Evolutionary conservation across 2,888 invertebrate species (phyloP), one percentile per base, ranked within the genome.

Genomic region (Tenthredo mesomela): DNA sequence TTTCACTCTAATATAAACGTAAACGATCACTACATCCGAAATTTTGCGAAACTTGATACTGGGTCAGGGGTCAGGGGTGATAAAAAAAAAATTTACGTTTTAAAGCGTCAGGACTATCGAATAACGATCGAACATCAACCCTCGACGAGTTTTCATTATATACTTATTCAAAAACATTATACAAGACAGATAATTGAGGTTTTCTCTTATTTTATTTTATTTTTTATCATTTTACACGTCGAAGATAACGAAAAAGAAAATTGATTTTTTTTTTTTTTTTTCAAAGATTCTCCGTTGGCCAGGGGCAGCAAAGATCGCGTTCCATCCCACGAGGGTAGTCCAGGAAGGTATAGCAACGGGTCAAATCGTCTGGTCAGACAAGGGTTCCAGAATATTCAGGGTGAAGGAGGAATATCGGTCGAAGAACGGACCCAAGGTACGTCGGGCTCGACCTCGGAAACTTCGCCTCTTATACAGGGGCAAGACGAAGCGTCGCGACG

Each of bases 401-500:
- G 86, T 21, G 85, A 82, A 21, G 78, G 67, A n/a, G 67, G 50
- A 77, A 43, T 29, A 40, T 33, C 33, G 77, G 85, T 86, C 10
- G 89, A 88, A 71, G 86, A 86, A 25, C 50, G 85, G 25, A 21
- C 82, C 58, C 37, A 78, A 25, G 50, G 29, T 12, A 65, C 77
- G 10, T 77, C 61, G 54, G 82, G 85, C 2, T 86, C 86, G 50
- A 47, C 82, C 54, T 84, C 85, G 15, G 84, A 84, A 25, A 85
- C 58, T 1, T 43, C 50, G 9, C 85, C 86, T 86, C 82, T 85
- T 92, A 91, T 94, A 29, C 94, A 95, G 94, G 97, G 97, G 91
- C 95, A 95, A 87, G 97, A 97, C 91, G 97, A 97, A 93, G 94
- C 95, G 85, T 95, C 95, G 87, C 95, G 95, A 88, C 94, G 95